Evolutionary conservation across 2,113 vertebrate species (phyloP).

Genomic region (Melospiza melodia): DNA sequence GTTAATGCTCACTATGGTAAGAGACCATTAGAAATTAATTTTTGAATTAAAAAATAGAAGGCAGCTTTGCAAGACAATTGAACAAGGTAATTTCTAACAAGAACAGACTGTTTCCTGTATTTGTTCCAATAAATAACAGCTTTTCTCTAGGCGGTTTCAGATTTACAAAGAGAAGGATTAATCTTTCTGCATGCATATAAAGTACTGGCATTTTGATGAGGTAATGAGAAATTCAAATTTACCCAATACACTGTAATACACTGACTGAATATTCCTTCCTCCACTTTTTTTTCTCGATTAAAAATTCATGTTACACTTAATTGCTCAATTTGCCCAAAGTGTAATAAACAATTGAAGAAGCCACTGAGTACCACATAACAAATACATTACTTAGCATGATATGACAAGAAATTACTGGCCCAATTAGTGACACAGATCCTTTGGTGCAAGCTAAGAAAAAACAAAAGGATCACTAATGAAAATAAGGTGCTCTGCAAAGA

Average conservation of each 20-base stretch:
- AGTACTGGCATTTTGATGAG: not conserved
- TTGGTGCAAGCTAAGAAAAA: not conserved
- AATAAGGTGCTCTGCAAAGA: not conserved
- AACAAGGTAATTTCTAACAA: constrained; percentile 39
- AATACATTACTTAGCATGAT: not conserved
- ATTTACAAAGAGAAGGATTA: not conserved
- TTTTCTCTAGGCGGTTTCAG: constrained; percentile 10
- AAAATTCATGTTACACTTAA: constrained; percentile 18
- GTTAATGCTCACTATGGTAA: constrained; percentile 8
- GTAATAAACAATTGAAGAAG: constrained; percentile 17
- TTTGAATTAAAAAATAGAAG: constrained; percentile 55
- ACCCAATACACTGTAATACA: not conserved
- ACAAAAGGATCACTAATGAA: not conserved
- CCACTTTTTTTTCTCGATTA: not conserved
- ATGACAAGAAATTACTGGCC: constrained; percentile 23
- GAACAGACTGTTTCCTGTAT: constrained; percentile 28
- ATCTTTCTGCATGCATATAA: not conserved
- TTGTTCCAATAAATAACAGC: constrained; percentile 31
- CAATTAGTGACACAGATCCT: constrained; percentile 4
- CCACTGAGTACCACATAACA: not conserved
- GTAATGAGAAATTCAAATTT: constrained; percentile 20
- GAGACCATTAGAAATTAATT: constrained; percentile 65
- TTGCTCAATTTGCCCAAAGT: constrained; percentile 21
- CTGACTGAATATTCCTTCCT: not conserved
- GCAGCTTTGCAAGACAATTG: not conserved